Conservation (phyloP, 2,113 vertebrate genomes). For the Ageneiosus marmoratus region DNA sequence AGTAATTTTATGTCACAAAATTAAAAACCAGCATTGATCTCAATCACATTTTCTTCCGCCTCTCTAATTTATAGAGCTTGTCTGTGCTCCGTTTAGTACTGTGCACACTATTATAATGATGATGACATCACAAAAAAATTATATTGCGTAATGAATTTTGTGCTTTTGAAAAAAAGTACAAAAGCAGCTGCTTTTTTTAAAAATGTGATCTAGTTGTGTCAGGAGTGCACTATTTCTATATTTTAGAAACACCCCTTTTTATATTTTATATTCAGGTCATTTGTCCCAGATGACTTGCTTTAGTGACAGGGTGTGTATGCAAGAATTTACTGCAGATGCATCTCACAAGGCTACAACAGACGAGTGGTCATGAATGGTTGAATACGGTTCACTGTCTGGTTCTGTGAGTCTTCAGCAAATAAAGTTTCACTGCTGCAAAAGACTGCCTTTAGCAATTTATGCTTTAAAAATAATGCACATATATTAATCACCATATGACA, state of each 20-base stretch:
- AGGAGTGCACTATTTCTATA: background rate
- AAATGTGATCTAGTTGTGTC: conserved; percentile 25
- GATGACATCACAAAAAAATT: background rate
- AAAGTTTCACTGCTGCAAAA: background rate
- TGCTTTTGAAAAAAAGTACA: background rate
- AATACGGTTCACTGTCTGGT: background rate
- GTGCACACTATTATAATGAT: background rate
- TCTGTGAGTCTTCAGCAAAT: background rate
- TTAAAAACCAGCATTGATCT: no score
- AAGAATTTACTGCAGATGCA: background rate
- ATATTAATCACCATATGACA: conserved; percentile 32
- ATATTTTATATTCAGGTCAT: conserved; percentile 36
- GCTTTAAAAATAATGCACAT: background rate
- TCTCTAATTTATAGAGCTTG: no score
- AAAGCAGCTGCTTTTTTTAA: background rate
- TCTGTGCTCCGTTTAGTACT: background rate
- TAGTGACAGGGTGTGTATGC: background rate
- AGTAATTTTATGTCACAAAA: no score
- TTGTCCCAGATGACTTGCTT: conserved; percentile 19
- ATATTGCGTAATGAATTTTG: background rate
- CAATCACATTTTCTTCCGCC: no score
- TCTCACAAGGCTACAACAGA: background rate
- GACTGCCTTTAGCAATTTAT: background rate
- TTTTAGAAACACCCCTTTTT: background rate
- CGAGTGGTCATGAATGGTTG: background rate